phyloP scores from a whole-genome alignment of 1,140 invertebrate genomes.

The Oedothorax gibbosus region DNA sequence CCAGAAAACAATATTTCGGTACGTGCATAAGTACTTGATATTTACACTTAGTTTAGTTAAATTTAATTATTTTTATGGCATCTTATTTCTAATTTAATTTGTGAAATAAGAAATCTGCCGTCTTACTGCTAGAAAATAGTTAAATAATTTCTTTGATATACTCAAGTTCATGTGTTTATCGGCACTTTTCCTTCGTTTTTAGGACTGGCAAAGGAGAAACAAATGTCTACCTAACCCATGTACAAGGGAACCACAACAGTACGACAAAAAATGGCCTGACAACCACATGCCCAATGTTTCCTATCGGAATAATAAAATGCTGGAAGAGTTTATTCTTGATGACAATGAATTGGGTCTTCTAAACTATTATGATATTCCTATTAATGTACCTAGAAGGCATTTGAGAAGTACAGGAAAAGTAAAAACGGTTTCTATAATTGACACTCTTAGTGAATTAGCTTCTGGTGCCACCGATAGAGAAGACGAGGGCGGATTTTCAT shows the following conservation, averaged over 20 bases:
- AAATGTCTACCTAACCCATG: slow-evolving; percentile 4
- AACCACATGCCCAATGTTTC: slow-evolving; percentile 20
- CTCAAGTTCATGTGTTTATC: background rate
- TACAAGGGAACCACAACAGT: slow-evolving; percentile 17
- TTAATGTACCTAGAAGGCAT: slow-evolving; percentile 41
- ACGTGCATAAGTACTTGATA: background rate
- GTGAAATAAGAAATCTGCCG: background rate
- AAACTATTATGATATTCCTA: slow-evolving; percentile 60
- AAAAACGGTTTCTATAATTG: slow-evolving; percentile 65
- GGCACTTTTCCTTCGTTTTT: background rate
- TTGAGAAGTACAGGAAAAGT: slow-evolving; percentile 51
- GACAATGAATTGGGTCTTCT: slow-evolving; percentile 57
- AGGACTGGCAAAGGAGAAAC: slow-evolving; percentile 21
- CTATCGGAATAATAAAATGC: slow-evolving; percentile 40
- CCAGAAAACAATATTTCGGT: slow-evolving; percentile 35
- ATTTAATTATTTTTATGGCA: background rate
- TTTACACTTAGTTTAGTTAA: background rate
- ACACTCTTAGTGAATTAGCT: slow-evolving; percentile 65
- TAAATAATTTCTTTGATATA: background rate
- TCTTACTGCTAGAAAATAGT: background rate
- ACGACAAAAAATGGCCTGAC: slow-evolving; percentile 2
- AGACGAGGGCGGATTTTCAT: slow-evolving; percentile 57
- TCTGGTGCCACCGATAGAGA: slow-evolving; percentile 57
- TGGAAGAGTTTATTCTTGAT: slow-evolving; percentile 60
- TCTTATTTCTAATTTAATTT: background rate